These are phyloP conservation scores for Pedetes capensis DNA, from an alignment of 2,113 vertebrate species.

Conservation along the genomic window DNA sequence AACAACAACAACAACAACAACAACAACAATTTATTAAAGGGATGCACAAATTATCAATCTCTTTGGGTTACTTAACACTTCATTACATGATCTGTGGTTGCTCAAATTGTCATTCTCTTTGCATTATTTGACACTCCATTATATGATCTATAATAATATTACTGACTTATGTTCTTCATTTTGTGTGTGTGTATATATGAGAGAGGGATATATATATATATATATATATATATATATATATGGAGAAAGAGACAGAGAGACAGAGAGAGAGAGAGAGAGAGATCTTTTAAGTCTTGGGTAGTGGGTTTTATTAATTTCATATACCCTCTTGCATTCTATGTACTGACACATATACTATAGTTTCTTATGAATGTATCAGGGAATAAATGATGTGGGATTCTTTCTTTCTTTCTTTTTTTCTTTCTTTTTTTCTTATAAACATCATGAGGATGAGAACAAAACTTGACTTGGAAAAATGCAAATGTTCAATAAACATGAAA, in stretches of 20 bases:
- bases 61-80: neutral
- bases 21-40: neutral
- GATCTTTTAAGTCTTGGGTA: neutral
- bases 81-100: neutral
- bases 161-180: neutral
- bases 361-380: neutral
- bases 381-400: neutral
- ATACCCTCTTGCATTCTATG: neutral
- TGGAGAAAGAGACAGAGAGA: neutral
- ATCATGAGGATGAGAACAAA: neutral
- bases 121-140: neutral
- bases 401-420: neutral
- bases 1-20: too few species aligned
- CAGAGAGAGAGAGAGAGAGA: neutral
- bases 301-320: neutral
- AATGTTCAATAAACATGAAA: neutral
- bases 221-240: neutral
- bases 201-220: neutral
- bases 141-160: neutral
- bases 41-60: neutral
- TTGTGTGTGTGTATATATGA: neutral
- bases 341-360: neutral
- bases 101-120: neutral
- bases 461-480: neutral
- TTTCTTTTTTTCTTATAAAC: neutral